Base-by-base conservation (phyloP, 2,888 invertebrate species). In the Amphipyra berbera region DNA sequence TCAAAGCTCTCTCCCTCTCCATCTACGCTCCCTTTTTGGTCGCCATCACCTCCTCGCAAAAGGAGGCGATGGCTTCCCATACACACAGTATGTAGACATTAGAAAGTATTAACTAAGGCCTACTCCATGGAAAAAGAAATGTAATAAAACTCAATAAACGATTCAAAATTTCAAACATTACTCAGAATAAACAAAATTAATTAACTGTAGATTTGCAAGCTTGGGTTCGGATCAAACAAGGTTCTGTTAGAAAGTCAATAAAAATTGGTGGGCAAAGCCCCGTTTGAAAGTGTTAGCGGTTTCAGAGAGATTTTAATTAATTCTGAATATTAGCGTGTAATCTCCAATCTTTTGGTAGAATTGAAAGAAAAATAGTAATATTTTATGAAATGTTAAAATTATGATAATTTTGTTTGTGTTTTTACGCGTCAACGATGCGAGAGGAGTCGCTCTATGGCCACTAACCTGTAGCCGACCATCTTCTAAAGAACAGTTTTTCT, bases 281-380 rank as follows among this genome's bases (percentile, higher is more conserved):
- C 47, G 58, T 58, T 70, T 53, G 48, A 15, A 61, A 47, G 76
- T 57, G 66, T 56, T 37, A 47, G 76, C 55, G 65, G 62, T 72
- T 66, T 53, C 37, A 9, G 55, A 69, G 69, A 73, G 65, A 67
- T 77, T 79, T 77, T 77, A 77, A 77, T 79, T 76, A 79, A 77
- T 73, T 79, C 52, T 42, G 66, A 52, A 67, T 73, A 64, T 76
- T 75, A 65, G 50, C 67, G 55, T 38, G 38, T 65, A 70, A 64
- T 74, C 61, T 67, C 47, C 64, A 61, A 71, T 52, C 50, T 69
- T 74, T 58, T 48, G 42, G 52, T 62, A 69, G 47, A 52, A 55
- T 41, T 62, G 42, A 62, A 74, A 71, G 70, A 62, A 62, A 68
- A 74, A 74, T 62, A 68, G 37, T 21, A 2, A 50, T 21, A 33